phyloP scores from a whole-genome alignment of 2,113 vertebrate species.

The Triplophysa dalaica region DNA sequence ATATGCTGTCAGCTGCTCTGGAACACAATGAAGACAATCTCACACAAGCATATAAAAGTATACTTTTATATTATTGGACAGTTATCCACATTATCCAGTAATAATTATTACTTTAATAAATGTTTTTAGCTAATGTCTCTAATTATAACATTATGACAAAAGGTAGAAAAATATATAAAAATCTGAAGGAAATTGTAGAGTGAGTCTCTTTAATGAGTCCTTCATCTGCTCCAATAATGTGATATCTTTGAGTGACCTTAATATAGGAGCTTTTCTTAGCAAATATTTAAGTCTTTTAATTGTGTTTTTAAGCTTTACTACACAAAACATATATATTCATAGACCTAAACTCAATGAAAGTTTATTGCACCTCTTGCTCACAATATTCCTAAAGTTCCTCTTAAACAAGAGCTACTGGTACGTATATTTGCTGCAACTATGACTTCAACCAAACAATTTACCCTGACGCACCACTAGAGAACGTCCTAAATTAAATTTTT shows the following conservation, averaged over 20 bases:
- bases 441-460: neutral
- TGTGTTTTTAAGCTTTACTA: too few relatives aligned
- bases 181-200: too few relatives aligned
- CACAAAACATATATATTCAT: too few relatives aligned
- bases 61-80: conserved; percentile 7
- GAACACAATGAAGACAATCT: conserved; percentile 35
- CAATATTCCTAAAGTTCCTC: neutral
- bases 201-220: too few relatives aligned
- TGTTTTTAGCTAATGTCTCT: too few relatives aligned
- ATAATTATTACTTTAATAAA: too few relatives aligned
- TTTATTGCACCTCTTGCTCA: neutral
- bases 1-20: conserved; percentile 10
- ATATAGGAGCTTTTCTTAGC: too few relatives aligned
- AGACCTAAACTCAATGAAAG: conserved; percentile 1
- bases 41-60: conserved; percentile 30
- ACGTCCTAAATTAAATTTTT: conserved; percentile 50
- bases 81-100: neutral
- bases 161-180: too few relatives aligned
- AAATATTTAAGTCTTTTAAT: too few relatives aligned
- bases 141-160: too few relatives aligned
- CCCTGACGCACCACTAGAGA: conserved; percentile 9
- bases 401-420: neutral
- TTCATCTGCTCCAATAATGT: too few relatives aligned
- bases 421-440: neutral
- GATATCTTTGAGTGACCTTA: too few relatives aligned